phyloP scores from a whole-genome alignment of 92 coral and sea anemone species.

The Parazoanthus swiftii region DNA sequence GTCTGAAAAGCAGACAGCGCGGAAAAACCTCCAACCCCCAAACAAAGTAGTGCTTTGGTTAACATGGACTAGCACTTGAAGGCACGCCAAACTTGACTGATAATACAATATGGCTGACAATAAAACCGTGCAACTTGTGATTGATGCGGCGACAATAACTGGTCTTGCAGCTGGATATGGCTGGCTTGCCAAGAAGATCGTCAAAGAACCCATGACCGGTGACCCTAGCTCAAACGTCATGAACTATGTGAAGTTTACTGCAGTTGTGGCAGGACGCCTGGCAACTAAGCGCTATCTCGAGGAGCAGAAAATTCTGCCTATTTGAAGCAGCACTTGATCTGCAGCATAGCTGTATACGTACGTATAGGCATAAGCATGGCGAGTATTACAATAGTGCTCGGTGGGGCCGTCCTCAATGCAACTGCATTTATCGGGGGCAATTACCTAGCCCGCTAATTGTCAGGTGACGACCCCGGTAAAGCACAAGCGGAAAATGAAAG shows the following conservation, averaged over 20 bases:
- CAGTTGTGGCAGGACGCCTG: slow-evolving; percentile 13
- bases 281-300: slow-evolving; percentile 14
- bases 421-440: slow-evolving; percentile 25
- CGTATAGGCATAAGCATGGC: neutral
- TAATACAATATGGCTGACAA: neutral
- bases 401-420: neutral
- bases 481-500: too few species aligned
- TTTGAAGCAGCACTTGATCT: neutral
- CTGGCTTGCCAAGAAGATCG: too few species aligned
- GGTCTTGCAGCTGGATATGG: too few species aligned
- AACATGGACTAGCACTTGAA: neutral
- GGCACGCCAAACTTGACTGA: too few species aligned
- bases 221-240: too few species aligned
- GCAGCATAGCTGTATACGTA: neutral
- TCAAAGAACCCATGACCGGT: too few species aligned
- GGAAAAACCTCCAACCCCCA: too few species aligned
- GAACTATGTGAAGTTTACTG: slow-evolving; percentile 31
- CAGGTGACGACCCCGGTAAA: slow-evolving; percentile 1
- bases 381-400: too few species aligned
- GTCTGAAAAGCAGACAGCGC: too few species aligned
- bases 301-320: neutral
- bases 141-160: too few species aligned
- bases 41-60: neutral
- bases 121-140: neutral
- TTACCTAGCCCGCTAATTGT: neutral